Conservation (phyloP, 2,113 vertebrate genomes). For the Xiphorhynchus elegans region DNA sequence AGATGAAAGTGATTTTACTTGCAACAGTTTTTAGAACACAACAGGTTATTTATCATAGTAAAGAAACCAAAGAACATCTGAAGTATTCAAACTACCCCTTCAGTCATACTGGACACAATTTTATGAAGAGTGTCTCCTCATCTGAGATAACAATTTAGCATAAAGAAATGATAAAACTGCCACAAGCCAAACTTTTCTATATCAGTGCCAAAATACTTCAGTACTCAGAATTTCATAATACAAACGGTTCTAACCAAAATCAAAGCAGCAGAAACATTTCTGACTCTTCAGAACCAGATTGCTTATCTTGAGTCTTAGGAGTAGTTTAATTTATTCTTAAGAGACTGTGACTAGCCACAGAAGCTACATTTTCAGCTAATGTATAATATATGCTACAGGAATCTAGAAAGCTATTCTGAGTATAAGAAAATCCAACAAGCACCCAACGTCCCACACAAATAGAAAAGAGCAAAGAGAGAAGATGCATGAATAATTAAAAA, state of each 20-base stretch:
- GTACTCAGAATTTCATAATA: neutral
- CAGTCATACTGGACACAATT: neutral
- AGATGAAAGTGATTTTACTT: neutral
- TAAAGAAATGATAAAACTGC: neutral
- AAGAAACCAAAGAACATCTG: accelerated
- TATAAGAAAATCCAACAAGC: conserved; percentile 29
- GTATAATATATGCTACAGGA: conserved; percentile 45
- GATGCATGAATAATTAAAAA: conserved; percentile 57
- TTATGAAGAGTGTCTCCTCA: neutral
- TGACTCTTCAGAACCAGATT: neutral
- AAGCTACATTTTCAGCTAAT: conserved; percentile 38
- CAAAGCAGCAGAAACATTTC: neutral
- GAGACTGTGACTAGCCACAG: neutral
- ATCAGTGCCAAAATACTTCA: neutral
- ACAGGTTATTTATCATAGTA: neutral
- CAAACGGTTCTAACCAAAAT: neutral
- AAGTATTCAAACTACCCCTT: neutral
- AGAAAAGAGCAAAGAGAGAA: conserved; percentile 8
- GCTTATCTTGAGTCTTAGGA: neutral
- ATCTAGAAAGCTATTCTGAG: conserved; percentile 50
- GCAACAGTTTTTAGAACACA: neutral
- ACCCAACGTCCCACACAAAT: conserved; percentile 36
- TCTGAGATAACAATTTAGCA: neutral
- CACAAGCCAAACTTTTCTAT: neutral
- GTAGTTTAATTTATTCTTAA: conserved; percentile 6